Base-by-base conservation (phyloP, 2,797 vertebrate species). In the Sardinella longiceps region DNA sequence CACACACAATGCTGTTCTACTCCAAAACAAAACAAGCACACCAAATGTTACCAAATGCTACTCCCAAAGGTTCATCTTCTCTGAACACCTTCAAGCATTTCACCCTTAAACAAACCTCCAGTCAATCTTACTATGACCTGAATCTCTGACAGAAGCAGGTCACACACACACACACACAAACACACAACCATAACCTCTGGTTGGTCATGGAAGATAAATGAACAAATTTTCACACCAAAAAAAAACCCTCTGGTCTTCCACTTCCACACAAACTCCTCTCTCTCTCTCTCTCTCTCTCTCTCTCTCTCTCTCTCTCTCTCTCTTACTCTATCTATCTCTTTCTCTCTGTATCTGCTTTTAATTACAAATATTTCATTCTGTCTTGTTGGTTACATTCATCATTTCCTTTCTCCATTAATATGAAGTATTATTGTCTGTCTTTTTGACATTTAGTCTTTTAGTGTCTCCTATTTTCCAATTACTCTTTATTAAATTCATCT, bases 61-160 rank as follows among this genome's bases (percentile, higher is more conserved):
- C n/a, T 56, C 4, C 4, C 20, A 56, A 51, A 51, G 15, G 48
- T 6, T n/a, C n/a, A 25, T 30, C 23, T 37, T 28, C 33, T 77
- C 30, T 43, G 37, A 82, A 87, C 85, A 81, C 80, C 85, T 83
- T 81, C 82, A 60, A 84, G 85, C 80, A 81, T 85, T 82, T 84
- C 86, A 91, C 84, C 90, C 84, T 1, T 80, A 88, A 83, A 86
- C 86, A 84, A 58, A 1, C 5, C 88, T 81, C 86, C 14, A 28
- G 0, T 87, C 18, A 84, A 74, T 70, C 80, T 89, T 81, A 53
- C 80, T 7, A 77, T 86, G 85, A 89, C 83, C 80, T 43, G 4
- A 11, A 3, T 83, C 50, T 45, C 77, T 81, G 87, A 89, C 83
- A 89, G 86, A 87, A 91, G 82, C 70, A 37, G 89, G 90, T 84